phyloP scores from a whole-genome alignment of 1,140 invertebrate genomes.

The Drosophila grimshawi region DNA sequence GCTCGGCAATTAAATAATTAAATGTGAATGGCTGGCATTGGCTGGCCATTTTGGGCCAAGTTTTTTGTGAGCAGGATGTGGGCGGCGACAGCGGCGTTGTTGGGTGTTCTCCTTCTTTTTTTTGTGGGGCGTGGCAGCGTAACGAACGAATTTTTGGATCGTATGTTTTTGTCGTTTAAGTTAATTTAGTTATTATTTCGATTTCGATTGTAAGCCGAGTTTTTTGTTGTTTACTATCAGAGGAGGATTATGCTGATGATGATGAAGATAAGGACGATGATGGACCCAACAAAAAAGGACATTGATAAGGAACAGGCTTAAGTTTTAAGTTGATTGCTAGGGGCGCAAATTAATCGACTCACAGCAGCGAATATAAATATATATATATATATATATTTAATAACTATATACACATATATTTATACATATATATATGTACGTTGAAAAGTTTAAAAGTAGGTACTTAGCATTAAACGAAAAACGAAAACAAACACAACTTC shows the following conservation, averaged over 20 bases:
- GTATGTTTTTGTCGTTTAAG: slow-evolving; percentile 60
- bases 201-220: slow-evolving; percentile 61
- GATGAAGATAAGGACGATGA: slow-evolving; percentile 3
- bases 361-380: slow-evolving; percentile 54
- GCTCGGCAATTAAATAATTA: background rate
- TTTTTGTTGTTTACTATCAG: slow-evolving; percentile 35
- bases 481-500: slow-evolving; percentile 27
- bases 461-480: slow-evolving; percentile 73
- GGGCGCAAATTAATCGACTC: slow-evolving; percentile 32
- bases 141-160: slow-evolving; percentile 55
- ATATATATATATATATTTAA: slow-evolving; percentile 53
- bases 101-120: background rate
- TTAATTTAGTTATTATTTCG: slow-evolving; percentile 73
- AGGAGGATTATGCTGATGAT: background rate
- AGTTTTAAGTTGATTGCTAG: slow-evolving; percentile 65
- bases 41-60: slow-evolving; percentile 15
- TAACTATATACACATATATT: slow-evolving; percentile 64
- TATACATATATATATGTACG: slow-evolving; percentile 41
- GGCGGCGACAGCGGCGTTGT: background rate
- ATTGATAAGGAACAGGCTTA: slow-evolving; percentile 32
- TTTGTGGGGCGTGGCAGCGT: slow-evolving; percentile 39
- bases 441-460: slow-evolving; percentile 69
- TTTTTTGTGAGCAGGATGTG: background rate
- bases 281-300: slow-evolving; percentile 8
- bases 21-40: background rate